These are phyloP conservation scores for Lycaon pictus DNA, from an alignment of 2,113 vertebrate genomes.

Conservation along the genomic window DNA sequence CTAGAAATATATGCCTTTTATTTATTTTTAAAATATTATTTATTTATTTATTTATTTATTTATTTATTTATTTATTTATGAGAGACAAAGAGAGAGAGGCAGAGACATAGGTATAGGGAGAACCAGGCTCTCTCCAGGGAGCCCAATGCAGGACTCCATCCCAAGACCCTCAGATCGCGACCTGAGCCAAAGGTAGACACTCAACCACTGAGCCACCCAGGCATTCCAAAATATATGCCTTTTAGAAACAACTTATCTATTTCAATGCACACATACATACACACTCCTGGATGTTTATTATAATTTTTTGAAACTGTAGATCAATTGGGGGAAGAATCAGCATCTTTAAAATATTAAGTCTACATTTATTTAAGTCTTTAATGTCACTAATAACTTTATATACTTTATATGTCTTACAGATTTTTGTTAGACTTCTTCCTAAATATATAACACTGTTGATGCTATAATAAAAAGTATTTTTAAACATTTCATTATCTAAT, in stretches of 20 bases:
- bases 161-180: no score
- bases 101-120: no score
- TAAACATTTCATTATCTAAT: neutral
- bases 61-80: no score
- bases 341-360: neutral
- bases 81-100: no score
- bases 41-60: no score
- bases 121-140: no score
- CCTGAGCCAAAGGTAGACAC: no score
- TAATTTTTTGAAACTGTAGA: neutral
- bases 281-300: neutral
- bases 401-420: neutral
- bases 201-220: no score
- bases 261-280: neutral
- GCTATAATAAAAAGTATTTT: neutral
- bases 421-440: neutral
- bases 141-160: no score
- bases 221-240: neutral
- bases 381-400: neutral
- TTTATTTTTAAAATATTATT: no score
- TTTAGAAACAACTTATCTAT: neutral
- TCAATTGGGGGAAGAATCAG: neutral
- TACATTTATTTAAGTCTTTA: neutral
- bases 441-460: neutral
- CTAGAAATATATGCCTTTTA: neutral